Base-by-base conservation (phyloP, 1,140 invertebrate genomes). In the Drosophila chauvacae region DNA sequence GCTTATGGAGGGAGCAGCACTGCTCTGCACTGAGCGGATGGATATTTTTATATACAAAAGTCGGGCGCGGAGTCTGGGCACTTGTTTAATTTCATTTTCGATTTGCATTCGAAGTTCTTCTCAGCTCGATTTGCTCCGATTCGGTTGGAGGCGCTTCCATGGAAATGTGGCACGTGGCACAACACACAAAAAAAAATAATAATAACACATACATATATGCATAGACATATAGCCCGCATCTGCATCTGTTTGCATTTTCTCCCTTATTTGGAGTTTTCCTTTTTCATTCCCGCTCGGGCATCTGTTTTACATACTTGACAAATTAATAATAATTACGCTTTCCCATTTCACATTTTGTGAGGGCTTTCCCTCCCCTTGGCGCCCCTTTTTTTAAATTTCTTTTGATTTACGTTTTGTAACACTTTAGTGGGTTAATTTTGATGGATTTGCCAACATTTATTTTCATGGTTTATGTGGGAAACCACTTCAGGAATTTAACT, bases 221-320 rank as follows among this genome's bases (percentile, higher is more conserved):
- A 6, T 48, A 58, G 35, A 37, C n/a, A 18, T 20, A 30, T 39
- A 70, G 68, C 83, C 83, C 83, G 84, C 84, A 86, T 87, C 47
- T 68, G 63, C 60, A 80, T 80, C 56, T 65, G 63, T 37, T 50
- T 3, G 45, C 14, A 26, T 48, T 61, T 50, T n/a, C 39, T 39
- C 47, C 33, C 56, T 20, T 30, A 69, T 48, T 58, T 51, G 50
- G 30, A 64, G 26, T 56, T 58, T 66, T 45, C 57, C 10, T 80
- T 61, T 53, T 60, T 55, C 71, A 51, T 65, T 61, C 62, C 71
- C 20, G 10, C 20, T 14, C 48, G 73, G 77, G 84, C 84, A 88
- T 88, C 85, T 88, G 85, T 90, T 90, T 90, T 88, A 84, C 80
- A 88, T 84, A 88, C 85, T 88, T 88, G 84, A 87, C 84, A 87